Percentiles rank a stretch among this genome's conserved stretches.
phyloP scores from a whole-genome alignment of 2,113 vertebrate genomes.

The Mionectes macconnelli region DNA sequence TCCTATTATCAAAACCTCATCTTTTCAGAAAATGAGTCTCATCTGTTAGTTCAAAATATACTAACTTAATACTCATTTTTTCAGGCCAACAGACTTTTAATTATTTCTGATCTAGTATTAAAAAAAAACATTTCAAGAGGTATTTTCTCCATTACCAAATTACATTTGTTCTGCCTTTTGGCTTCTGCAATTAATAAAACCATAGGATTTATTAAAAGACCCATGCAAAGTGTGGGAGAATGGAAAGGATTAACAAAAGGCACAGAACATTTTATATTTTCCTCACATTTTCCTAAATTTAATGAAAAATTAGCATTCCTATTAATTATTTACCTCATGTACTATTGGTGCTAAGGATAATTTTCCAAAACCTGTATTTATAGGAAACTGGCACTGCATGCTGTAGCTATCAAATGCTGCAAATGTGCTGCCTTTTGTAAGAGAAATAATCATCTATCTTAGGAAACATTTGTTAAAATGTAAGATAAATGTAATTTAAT shows the following conservation, averaged over 20 bases:
- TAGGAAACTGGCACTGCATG: background rate
- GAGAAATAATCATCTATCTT: constrained; percentile 22
- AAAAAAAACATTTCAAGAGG: background rate
- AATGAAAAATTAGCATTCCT: constrained; percentile 1
- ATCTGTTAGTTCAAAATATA: background rate
- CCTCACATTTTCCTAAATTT: background rate
- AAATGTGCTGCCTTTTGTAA: constrained; percentile 38
- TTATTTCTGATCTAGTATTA: background rate
- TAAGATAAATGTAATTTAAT: constrained; percentile 2
- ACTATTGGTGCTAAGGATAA: background rate
- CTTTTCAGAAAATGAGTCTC: background rate
- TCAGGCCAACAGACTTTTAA: background rate
- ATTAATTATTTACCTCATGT: constrained; percentile 8
- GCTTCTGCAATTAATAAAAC: background rate
- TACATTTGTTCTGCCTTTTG: background rate
- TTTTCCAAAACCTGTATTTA: background rate
- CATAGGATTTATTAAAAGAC: background rate
- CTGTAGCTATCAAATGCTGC: constrained; percentile 5
- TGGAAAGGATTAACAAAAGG: background rate
- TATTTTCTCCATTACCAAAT: background rate
- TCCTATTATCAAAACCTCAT: background rate
- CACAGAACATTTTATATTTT: background rate
- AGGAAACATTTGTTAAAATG: constrained; percentile 9
- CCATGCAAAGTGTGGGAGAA: background rate
- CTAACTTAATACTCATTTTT: background rate